Evolutionary conservation across 2,113 vertebrate genomes (phyloP), one percentile per base, ranked within the genome.

Genomic region (Poeciliopsis occidentalis): DNA sequence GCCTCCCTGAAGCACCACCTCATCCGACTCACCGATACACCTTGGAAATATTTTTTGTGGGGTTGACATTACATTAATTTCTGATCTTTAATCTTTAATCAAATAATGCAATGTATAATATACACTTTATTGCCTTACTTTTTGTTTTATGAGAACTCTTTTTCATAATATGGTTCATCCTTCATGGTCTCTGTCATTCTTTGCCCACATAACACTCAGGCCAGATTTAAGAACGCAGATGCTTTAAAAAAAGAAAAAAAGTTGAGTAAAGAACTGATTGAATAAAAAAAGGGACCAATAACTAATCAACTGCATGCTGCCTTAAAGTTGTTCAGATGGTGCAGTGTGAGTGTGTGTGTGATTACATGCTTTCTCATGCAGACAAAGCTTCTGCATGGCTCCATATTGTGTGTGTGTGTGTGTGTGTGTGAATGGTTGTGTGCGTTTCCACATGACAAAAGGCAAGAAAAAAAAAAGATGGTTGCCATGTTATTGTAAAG

Each of bases 71-170:
- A 29, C 30, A 63, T 77, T 68, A 74, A 61, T 85, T 89, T 82
- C 70, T 73, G 73, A 77, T 84, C 68, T 57, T 47, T 82, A 89
- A 82, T 76, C 79, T 84, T 84, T 82, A 89, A 82, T 76, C 72
- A 79, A 83, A 79, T 64, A 87, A 78, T 90, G 80, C 87, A 84
- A 75, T 84, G 83, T 82, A 83, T 84, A 76, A 77, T 88, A 88
- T 88, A 88, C 47, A 74, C 76, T 83, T 88, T 60, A 60, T 90
- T 80, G 76, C 79, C 60, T 86, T 92, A 84, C 74, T 87, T 85
- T 31, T 85, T 78, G 69, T 76, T 75, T 64, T 85, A 78, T 82
- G 72, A 77, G 63, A 81, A 87, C 75, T 78, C 29, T 76, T 37
- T 88, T 79, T 86, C 26, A 76, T 61, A 34, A 67, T 44, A 73